Percentiles rank a stretch among this genome's conserved stretches.
Conservation (phyloP, 2,113 vertebrate genomes). For the Aspiorhynchus laticeps region DNA sequence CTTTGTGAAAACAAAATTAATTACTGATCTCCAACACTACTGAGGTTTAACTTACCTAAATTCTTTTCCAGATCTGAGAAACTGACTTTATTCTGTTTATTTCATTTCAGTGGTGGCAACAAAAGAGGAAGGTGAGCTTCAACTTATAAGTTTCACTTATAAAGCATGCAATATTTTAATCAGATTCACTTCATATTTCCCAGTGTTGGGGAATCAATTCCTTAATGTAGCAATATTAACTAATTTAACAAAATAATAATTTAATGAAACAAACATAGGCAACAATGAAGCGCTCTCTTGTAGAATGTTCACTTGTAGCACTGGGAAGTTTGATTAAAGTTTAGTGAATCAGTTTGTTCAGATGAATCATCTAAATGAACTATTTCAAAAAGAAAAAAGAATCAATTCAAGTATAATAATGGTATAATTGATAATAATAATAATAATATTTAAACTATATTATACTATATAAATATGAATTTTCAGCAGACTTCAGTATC, state of each 20-base stretch:
- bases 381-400: neutral
- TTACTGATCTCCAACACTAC: neutral
- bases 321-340: neutral
- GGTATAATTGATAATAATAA: too few relatives aligned
- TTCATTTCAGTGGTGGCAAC: constrained; percentile 55
- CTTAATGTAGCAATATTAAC: neutral
- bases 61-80: neutral
- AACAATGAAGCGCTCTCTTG: neutral
- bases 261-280: neutral
- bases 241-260: neutral
- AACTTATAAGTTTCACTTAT: neutral
- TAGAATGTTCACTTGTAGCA: neutral
- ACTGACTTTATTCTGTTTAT: constrained; percentile 35
- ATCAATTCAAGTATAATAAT: neutral
- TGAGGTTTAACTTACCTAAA: neutral
- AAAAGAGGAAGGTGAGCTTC: constrained; percentile 57
- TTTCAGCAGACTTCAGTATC: neutral
- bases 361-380: neutral
- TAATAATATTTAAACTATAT: too few relatives aligned
- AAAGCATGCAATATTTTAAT: neutral
- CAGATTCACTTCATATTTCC: neutral
- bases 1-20: neutral
- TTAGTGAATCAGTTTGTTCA: neutral
- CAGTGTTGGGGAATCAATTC: neutral
- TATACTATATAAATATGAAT: too few relatives aligned